Base-by-base conservation (phyloP, 2,797 vertebrate species). In the Rhynchonycteris naso region DNA sequence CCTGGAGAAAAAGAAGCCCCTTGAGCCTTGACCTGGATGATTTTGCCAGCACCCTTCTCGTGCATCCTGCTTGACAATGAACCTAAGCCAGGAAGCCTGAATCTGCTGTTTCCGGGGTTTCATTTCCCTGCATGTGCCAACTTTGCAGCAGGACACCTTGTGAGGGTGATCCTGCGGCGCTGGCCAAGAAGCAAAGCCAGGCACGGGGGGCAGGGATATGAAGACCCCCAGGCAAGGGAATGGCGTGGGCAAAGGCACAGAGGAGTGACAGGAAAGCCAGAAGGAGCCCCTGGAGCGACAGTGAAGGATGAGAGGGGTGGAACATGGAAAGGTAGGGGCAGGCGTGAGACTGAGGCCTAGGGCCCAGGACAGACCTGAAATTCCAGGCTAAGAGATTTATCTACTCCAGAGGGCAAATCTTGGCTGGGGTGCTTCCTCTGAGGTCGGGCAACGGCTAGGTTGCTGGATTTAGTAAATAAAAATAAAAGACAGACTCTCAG, bases 121-220 rank as follows among this genome's bases (percentile, higher is more conserved):
- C 1, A 3, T 5, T 58, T 9, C 30, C 47, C 59, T 58, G 69
- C 65, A 11, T 1, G 0, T 26, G 24, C 75, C 2, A 0, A 6
- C 18, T 72, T 24, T 21, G 54, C 14, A 22, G 16, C 47, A 2
- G 0, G 4, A 26, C 22, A 16, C 35, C 54, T 18, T 28, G 1
- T 33, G 47, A 33, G 24, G 18, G n/a, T 5, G 24, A 54, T 65
- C n/a, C n/a, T 66, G 91, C 24, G 19, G 72, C 30, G 2, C 33
- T 5, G 24, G 76, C 4, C 33, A 2, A 28, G 59, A 54, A 26
- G 47, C 81, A 50, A n/a, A 14, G 22, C 74, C 35, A 22, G 12
- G 38, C 1, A 0, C 2, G 6, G 6, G 2, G 4, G 16, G 30
- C 2, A 11, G 10, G 19, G 14, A 5, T 22, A 22, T 5, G 1